Base-by-base conservation (phyloP, 2,888 invertebrate genomes). In the Volucella inflata region DNA sequence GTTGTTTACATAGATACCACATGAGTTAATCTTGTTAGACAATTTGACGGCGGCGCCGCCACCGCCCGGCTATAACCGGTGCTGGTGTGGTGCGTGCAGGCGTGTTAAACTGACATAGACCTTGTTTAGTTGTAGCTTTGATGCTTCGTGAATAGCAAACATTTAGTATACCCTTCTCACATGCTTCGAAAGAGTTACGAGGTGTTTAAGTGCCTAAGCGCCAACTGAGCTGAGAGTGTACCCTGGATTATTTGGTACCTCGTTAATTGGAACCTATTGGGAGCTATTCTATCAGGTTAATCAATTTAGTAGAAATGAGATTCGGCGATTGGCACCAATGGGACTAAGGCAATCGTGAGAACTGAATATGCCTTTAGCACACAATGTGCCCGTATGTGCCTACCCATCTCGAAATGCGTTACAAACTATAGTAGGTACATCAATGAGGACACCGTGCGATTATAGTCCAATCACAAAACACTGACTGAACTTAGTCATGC, bases 31-130 rank as follows among this genome's bases (percentile, higher is more conserved):
- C 38, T 40, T 59, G 50, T 42, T 10, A 62, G 60, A 11, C 10
- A 30, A 36, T 1, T 17, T n/a, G 40, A 16, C 3, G 76, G 36
- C 21, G 44, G 17, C 17, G 70, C n/a, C 10, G 30, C n/a, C n/a
- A 2, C 3, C 1, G 21, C 21, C 21, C 1, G 4, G 21, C 2
- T 21, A 21, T 4, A 1, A 1, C 21, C 21, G 21, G 2, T 30
- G 30, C 6, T 30, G 30, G 30, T 4, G 6, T 30, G 30, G 30
- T 30, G 16, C 9, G 8, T 36, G 46, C 17, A 16, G 46, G 40
- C 70, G 64, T 76, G 71, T 76, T 57, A 71, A 81, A 12, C 48
- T 62, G 67, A 72, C 71, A 60, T 77, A 62, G 10, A 67, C 59
- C 36, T 71, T 6, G 30, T 30, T 30, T 30, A 6, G 30, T 30